Evolutionary conservation across 37 sponge, comb jelly and placozoan species (phyloP), one percentile per base, ranked within the genome.

Genomic region (Hexactinellida sp.): DNA sequence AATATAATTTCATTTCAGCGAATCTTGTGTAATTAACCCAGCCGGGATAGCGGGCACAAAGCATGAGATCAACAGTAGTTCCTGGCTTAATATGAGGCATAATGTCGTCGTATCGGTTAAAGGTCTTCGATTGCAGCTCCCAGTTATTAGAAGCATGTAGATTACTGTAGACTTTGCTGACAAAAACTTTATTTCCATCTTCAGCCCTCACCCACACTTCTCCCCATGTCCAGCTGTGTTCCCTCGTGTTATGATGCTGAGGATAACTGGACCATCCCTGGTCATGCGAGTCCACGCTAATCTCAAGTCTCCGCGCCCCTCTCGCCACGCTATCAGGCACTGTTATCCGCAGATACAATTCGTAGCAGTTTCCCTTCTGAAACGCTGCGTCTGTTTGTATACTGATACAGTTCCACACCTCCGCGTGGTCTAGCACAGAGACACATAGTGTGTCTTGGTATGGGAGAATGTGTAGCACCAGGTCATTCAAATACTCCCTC

Each of bases 221-320:
- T 63, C 76, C 76, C 25, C 34, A 63, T 63, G 76, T 63, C 76
- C 76, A 63, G 76, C 76, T 63, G 13, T 28, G 1, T 23, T 63
- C 28, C 30, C 76, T 7, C 13, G 76, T 63, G 76, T 63, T 63
- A n/a, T 10, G 28, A 3, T 63, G 76, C 3, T 63, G 76, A 63
- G 76, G 76, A 28, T 63, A 63, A n/a, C 28, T 25, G 3, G 76
- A 63, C 76, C 76, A 63, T 28, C 76, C 76, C 76, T 63, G 76
- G 13, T 63, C 76, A 63, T 63, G 76, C 5, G 76, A 63, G 76
- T 63, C 76, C 13, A 63, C 76, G 13, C 28, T 25, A 28, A 63
- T 63, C 13, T 63, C 76, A 21, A 63, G 76, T 63, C 5, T 28
- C 13, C 76, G 21, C 3, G 76, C 19, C 1, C 76, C 76, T 63